Evolutionary conservation across 1,140 invertebrate species (phyloP).

Genomic region (Agraylea sexmaculata): DNA sequence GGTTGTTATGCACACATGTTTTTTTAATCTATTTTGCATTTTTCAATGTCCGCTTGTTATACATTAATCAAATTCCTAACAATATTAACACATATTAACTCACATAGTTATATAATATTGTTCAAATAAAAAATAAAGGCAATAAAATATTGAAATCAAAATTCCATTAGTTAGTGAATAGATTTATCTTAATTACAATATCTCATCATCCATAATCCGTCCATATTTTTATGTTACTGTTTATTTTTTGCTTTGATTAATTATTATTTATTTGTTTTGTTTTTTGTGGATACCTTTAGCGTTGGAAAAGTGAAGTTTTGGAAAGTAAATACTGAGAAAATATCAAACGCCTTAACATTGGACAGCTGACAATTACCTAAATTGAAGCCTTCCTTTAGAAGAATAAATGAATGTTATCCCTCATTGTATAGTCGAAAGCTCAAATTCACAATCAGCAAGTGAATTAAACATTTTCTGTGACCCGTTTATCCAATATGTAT

Average conservation of each 20-base stretch:
- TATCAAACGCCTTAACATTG: constrained; percentile 8
- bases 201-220: too few relatives aligned
- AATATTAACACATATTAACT: constrained; percentile 12
- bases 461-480: neutral
- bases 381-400: constrained; percentile 9
- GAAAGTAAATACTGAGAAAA: constrained; percentile 18
- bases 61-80: constrained; percentile 6
- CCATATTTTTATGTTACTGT: constrained; percentile 12
- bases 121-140: neutral
- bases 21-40: constrained; percentile 8
- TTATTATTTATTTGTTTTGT: constrained; percentile 14
- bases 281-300: constrained; percentile 15
- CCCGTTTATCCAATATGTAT: neutral
- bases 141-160: neutral
- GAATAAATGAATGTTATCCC: constrained; percentile 20
- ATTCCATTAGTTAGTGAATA: constrained; percentile 1
- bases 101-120: constrained; percentile 9
- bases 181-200: neutral
- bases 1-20: constrained; percentile 15
- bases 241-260: constrained; percentile 12
- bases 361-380: constrained; percentile 21
- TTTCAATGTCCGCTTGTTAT: neutral
- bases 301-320: constrained; percentile 21
- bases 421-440: constrained; percentile 18
- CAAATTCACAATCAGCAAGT: constrained; percentile 21